Conservation (phyloP, 2,113 vertebrate species). For the Varanus komodoensis region DNA sequence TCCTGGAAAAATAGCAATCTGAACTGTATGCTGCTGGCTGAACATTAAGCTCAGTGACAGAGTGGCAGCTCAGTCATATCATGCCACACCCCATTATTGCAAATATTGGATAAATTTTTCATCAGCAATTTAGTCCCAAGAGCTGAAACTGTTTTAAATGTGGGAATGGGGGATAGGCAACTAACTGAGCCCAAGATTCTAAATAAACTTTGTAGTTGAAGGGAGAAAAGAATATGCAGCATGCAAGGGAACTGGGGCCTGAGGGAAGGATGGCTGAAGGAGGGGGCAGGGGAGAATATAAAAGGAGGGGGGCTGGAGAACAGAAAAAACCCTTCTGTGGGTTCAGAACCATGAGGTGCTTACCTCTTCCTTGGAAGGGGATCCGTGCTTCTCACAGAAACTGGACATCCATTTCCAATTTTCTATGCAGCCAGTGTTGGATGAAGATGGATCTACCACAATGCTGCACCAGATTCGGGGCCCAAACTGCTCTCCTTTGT, state of each 20-base stretch:
- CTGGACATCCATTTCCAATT: conserved; percentile 46
- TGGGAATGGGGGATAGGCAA: not conserved
- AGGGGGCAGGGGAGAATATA: not conserved
- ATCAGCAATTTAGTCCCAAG: not conserved
- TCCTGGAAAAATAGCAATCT: not conserved
- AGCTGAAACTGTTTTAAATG: not conserved
- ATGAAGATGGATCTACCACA: conserved; percentile 85
- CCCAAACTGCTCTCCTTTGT: conserved; percentile 95
- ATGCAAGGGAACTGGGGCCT: not conserved
- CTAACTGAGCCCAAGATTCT: not conserved
- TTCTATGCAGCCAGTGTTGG: conserved; percentile 51
- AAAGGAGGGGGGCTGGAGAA: not conserved
- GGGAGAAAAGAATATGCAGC: not conserved
- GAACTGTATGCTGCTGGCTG: not conserved
- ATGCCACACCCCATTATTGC: not conserved
- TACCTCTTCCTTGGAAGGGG: conserved; percentile 81
- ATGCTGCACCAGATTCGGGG: conserved; percentile 98
- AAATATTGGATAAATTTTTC: not conserved
- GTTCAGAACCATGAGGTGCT: conserved; percentile 62
- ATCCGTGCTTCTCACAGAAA: conserved; percentile 49
- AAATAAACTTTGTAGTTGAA: not conserved
- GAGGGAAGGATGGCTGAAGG: not conserved
- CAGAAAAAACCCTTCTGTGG: not conserved
- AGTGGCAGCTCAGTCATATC: not conserved
- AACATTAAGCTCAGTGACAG: not conserved